Percentiles rank a stretch among this genome's conserved stretches.
These are phyloP conservation scores for Melanogrammus aeglefinus DNA, from an alignment of 2,797 vertebrate genomes.

Conservation along the genomic window DNA sequence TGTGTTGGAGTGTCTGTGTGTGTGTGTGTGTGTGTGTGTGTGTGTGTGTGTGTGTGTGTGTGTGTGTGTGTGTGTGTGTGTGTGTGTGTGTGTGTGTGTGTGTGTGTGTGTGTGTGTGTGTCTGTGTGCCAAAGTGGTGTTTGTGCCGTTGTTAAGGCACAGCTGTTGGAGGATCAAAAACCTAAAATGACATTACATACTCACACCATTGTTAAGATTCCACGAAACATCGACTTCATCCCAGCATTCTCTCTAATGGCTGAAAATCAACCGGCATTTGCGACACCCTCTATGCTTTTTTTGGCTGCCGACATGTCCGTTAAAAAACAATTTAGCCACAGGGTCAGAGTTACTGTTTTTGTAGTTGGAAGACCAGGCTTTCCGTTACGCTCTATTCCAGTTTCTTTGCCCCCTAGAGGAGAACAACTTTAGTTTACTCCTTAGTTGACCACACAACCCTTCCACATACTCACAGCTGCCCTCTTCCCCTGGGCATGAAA, in stretches of 20 bases:
- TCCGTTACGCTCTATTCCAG: conserved; percentile 44
- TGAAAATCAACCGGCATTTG: conserved; percentile 17
- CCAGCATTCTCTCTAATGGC: conserved; percentile 20
- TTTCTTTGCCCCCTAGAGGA: neutral
- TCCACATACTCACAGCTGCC: neutral
- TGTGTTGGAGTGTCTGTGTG: too few relatives aligned
- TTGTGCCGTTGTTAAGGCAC: conserved; percentile 14
- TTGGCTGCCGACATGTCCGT: conserved; percentile 55
- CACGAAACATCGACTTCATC: conserved; percentile 12
- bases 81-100: conserved; percentile 23
- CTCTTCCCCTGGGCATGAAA: neutral
- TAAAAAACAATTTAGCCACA: conserved; percentile 44
- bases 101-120: conserved; percentile 11
- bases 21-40: conserved; percentile 11
- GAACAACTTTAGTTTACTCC: neutral
- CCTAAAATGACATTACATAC: conserved; percentile 26
- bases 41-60: neutral
- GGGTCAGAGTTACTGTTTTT: conserved; percentile 47
- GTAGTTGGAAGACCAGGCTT: conserved; percentile 59
- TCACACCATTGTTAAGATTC: conserved; percentile 30
- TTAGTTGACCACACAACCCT: neutral
- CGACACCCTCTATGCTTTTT: conserved; percentile 43
- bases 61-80: neutral
- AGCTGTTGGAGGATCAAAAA: conserved; percentile 27
- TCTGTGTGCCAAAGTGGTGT: conserved; percentile 5